These are phyloP conservation scores for Pollicipes pollicipes DNA, from an alignment of 1,140 invertebrate species.

Conservation along the genomic window DNA sequence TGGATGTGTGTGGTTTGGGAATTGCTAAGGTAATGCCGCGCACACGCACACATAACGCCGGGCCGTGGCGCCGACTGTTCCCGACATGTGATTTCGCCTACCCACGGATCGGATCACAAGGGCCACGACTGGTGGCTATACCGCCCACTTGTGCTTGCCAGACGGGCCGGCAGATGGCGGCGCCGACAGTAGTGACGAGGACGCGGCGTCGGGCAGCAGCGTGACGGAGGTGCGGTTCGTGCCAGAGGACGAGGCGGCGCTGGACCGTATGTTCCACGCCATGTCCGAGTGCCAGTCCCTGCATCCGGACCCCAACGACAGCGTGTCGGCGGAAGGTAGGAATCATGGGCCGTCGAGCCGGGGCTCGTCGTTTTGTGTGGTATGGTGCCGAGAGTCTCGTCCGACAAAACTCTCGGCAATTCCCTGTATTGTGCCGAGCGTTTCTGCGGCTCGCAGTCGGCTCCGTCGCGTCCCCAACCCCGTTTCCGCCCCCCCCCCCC, in stretches of 20 bases:
- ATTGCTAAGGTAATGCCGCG: no score
- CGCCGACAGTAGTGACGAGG: slow-evolving; percentile 12
- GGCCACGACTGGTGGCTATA: background rate
- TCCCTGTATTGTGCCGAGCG: background rate
- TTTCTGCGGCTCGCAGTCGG: background rate
- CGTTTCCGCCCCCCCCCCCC: no score
- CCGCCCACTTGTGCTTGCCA: background rate
- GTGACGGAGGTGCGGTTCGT: slow-evolving; percentile 48
- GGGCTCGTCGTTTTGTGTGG: background rate
- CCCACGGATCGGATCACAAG: no score
- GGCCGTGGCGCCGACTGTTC: no score
- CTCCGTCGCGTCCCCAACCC: no score
- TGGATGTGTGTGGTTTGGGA: no score
- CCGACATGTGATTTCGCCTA: no score
- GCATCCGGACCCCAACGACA: slow-evolving; percentile 42
- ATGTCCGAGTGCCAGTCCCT: slow-evolving; percentile 47
- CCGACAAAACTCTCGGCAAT: background rate
- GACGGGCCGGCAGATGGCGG: background rate
- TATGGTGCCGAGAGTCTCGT: slow-evolving; percentile 7
- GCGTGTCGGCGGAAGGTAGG: slow-evolving; percentile 28
- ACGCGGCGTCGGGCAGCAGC: slow-evolving; percentile 32
- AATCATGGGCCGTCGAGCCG: background rate
- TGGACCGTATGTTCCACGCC: slow-evolving; percentile 46
- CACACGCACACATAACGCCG: no score
- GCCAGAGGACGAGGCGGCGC: slow-evolving; percentile 37